Evolutionary conservation across 2,113 vertebrate genomes (phyloP), one percentile per base, ranked within the genome.

Genomic region (Oryzias javanicus): DNA sequence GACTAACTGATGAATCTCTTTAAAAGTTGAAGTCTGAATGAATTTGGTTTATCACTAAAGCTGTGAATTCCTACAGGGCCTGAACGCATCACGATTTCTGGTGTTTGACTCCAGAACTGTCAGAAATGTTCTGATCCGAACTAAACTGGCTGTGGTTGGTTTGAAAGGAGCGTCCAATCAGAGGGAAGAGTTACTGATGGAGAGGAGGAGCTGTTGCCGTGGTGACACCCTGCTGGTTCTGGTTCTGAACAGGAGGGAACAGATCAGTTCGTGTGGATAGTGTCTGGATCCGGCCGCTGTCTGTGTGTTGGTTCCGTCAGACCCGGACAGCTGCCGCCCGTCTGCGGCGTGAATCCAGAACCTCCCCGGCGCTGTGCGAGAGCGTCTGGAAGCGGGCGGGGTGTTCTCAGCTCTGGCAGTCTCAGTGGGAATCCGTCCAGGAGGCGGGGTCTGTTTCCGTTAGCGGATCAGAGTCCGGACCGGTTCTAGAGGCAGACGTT

Each of bases 401-500:
- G 50, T 49, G 15, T 50, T 25, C 60, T 62, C 76, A 13, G 68
- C 62, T 62, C 64, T 24, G 66, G 72, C 74, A 70, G 77, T 71
- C 61, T 63, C 24, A 65, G 48, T 66, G 45, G 64, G 47, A 55
- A n/a, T 68, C 72, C 44, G 77, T 85, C 67, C 70, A 41, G 55
- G 53, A 56, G 72, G 69, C 74, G 59, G 74, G 24, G 68, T 75
- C 60, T 42, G 49, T 55, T 46, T 41, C 35, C 40, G 60, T 52
- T 52, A 6, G 42, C 65, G 52, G 49, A 14, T 61, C 46, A 53
- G 13, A 8, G 55, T 25, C 65, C 10, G 48, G 42, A 60, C 42
- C 25, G 60, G 67, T 76, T 79, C 91, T 94, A 99, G 88, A 97
- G 94, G 93, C 97, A 99, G 92, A 97, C 89, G 29, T 88, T 96